phyloP scores from a whole-genome alignment of 1,140 invertebrate species.

The Fopius arisanus region DNA sequence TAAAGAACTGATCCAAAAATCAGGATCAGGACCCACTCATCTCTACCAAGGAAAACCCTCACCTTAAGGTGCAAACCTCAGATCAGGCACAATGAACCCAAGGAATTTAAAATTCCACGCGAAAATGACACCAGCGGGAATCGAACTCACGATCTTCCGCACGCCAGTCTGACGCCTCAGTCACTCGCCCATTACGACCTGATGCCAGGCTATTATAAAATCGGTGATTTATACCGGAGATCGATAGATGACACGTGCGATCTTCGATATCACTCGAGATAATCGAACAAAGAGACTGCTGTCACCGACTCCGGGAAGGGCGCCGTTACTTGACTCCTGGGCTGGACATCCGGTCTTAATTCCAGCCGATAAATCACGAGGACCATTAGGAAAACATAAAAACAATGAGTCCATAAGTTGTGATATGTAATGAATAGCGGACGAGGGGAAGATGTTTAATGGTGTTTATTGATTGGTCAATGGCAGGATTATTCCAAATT shows the following conservation, averaged over 20 bases:
- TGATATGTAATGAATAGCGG: too few relatives aligned
- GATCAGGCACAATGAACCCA: too few relatives aligned
- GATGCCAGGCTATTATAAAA: background rate
- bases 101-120: too few relatives aligned
- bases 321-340: background rate
- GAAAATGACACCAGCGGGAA: too few relatives aligned
- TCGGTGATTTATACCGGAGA: background rate
- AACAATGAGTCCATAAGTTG: too few relatives aligned
- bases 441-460: background rate
- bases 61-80: too few relatives aligned
- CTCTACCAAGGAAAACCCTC: too few relatives aligned
- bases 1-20: too few relatives aligned
- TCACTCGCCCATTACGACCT: too few relatives aligned
- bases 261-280: background rate
- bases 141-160: too few relatives aligned
- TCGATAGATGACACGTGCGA: background rate
- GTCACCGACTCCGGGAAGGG: background rate
- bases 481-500: background rate
- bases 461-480: background rate
- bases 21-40: too few relatives aligned
- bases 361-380: constrained; percentile 11
- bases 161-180: too few relatives aligned
- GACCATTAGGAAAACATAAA: background rate
- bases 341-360: constrained; percentile 3
- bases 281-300: background rate